Conservation (phyloP, 2,797 vertebrate species). For the Chloroceryle inda region DNA sequence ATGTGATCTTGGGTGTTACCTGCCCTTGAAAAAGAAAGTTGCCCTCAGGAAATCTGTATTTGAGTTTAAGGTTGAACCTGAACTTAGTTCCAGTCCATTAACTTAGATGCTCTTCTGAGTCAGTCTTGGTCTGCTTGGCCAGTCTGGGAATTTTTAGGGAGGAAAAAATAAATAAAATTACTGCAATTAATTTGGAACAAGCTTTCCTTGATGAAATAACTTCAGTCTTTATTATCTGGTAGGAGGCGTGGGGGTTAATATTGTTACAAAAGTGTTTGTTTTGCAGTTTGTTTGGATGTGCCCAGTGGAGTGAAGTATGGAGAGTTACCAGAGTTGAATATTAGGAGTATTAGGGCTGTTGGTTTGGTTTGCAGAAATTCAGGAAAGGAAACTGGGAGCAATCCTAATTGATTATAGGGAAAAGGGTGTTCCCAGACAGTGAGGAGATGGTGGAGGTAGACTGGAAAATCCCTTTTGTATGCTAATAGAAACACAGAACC, state of each 20-base stretch:
- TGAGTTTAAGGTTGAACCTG: neutral
- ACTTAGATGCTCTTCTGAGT: neutral
- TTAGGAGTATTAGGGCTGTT: neutral
- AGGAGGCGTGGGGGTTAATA: neutral
- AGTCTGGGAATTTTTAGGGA: neutral
- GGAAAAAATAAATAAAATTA: accelerated
- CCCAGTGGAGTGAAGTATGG: neutral
- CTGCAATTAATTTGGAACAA: neutral
- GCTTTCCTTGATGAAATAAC: neutral
- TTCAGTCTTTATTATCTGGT: neutral
- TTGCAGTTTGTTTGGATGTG: neutral
- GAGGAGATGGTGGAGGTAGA: neutral
- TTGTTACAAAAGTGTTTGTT: neutral
- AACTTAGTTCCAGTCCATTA: neutral
- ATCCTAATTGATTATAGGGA: neutral
- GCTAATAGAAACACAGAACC: neutral
- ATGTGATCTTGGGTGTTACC: neutral
- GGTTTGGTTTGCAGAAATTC: neutral
- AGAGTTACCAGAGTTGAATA: neutral
- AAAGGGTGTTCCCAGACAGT: neutral
- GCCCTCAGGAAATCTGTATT: neutral
- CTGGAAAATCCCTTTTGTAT: conserved; percentile 28
- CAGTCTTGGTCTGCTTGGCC: neutral
- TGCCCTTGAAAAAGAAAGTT: neutral
- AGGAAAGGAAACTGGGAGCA: neutral